Evolutionary conservation across 2,797 vertebrate genomes (phyloP).

Genomic region (Thalassophryne amazonica): DNA sequence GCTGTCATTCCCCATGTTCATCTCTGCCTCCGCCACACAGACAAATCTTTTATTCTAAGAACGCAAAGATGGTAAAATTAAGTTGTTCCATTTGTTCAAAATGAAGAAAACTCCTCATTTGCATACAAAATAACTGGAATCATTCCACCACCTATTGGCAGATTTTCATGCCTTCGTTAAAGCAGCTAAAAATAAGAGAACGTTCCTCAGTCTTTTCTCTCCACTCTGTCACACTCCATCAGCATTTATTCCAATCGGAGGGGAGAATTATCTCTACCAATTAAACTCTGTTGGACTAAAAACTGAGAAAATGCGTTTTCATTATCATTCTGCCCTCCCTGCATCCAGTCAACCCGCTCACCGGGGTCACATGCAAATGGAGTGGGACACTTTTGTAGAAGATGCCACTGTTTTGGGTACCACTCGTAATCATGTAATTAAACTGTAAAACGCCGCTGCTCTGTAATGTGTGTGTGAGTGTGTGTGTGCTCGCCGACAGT

Average conservation of each 20-base stretch:
- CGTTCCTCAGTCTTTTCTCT: slow-evolving; percentile 14
- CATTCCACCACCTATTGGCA: not conserved
- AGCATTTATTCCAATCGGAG: slow-evolving; percentile 56
- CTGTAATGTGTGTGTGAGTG: slow-evolving; percentile 18
- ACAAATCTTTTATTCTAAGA: slow-evolving; percentile 31
- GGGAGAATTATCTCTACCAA: slow-evolving; percentile 72
- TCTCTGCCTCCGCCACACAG: slow-evolving; percentile 17
- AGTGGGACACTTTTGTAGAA: slow-evolving; percentile 77
- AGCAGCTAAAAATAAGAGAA: not conserved
- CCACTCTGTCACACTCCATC: slow-evolving; percentile 21
- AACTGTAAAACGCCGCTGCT: slow-evolving; percentile 71
- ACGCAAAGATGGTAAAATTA: not conserved
- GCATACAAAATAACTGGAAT: slow-evolving; percentile 20
- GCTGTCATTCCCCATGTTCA: slow-evolving; percentile 57
- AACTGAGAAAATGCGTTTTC: slow-evolving; percentile 75
- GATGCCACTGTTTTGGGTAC: slow-evolving; percentile 72
- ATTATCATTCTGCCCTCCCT: slow-evolving; percentile 64
- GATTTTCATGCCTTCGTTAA: slow-evolving; percentile 27
- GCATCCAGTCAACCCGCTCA: slow-evolving; percentile 49
- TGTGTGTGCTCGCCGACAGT: slow-evolving; percentile 32
- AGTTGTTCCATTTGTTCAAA: slow-evolving; percentile 8
- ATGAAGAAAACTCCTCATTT: slow-evolving; percentile 17
- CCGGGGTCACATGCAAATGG: slow-evolving; percentile 78
- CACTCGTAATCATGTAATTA: slow-evolving; percentile 83
- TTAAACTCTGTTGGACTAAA: slow-evolving; percentile 72